Evolutionary conservation across 2,888 invertebrate species (phyloP), one percentile per base, ranked within the genome.

Genomic region (Lampropteryx suffumata): DNA sequence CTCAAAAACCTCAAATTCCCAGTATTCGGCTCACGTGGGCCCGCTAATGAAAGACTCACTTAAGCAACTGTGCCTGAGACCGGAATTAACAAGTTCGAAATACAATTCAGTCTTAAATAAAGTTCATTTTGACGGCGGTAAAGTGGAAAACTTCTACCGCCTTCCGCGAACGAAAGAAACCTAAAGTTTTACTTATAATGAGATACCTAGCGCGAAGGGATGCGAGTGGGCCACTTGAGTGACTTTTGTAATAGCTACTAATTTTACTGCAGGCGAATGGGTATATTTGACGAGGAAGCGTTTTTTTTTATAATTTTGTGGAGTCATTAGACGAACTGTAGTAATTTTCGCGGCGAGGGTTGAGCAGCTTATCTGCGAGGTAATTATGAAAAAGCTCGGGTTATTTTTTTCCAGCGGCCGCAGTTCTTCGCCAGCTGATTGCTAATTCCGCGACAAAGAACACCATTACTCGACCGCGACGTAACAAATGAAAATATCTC

Each of bases 41-140:
- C 72, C 80, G 79, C 86, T 89, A 90, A 89, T 87, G 88, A 89
- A 87, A 86, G 84, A 81, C 87, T 85, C 78, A 79, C 82, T 87
- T 84, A 86, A 86, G 81, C 79, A 80, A 83, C 80, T 74, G 76
- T 74, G 77, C 77, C 64, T 71, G 70, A 81, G 83, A 79, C 81
- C 74, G 66, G 84, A 86, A 86, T 88, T 88, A 86, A 83, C 84
- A 89, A 89, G 76, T 88, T 87, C 69, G 63, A 80, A 87, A 90
- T 86, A 88, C 81, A 87, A 89, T 87, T 86, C 83, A 74, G 79
- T 74, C 75, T 80, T 82, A 80, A 82, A 82, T 74, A 76, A 84
- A 85, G 78, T 85, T 83, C 79, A 79, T 84, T 86, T 81, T 78
- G 82, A 80, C 79, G 82, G 69, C 76, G 79, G 79, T 65, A 82